These are phyloP conservation scores for Centropristis striata DNA, from an alignment of 2,113 vertebrate species.

Conservation along the genomic window DNA sequence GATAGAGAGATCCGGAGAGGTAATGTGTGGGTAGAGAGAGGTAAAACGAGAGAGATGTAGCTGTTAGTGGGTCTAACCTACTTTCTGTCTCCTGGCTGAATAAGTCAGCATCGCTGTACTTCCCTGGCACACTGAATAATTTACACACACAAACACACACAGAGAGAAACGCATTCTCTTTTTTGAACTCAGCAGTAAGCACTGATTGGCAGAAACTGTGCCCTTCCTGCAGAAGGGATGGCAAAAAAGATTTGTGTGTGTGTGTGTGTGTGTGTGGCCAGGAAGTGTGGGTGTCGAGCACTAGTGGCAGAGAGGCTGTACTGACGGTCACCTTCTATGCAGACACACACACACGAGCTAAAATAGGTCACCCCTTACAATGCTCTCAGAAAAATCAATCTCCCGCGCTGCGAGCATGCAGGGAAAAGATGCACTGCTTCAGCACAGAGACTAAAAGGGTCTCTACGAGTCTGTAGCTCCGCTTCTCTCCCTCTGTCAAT, in stretches of 20 bases:
- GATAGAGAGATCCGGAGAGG: not conserved
- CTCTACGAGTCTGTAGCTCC: constrained; percentile 6
- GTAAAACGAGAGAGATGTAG: constrained; percentile 6
- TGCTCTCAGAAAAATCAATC: constrained; percentile 75
- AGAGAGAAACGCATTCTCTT: constrained; percentile 28
- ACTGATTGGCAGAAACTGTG: constrained; percentile 64
- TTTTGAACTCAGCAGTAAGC: constrained; percentile 35
- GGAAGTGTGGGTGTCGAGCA: constrained; percentile 47
- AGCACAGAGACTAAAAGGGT: constrained; percentile 45
- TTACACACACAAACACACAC: constrained; percentile 58
- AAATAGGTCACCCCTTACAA: constrained; percentile 79
- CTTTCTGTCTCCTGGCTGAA: constrained; percentile 77
- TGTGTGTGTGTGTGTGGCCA: constrained; percentile 45
- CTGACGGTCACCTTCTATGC: constrained; percentile 70
- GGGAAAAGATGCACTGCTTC: constrained; percentile 53
- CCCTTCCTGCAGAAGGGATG: constrained; percentile 49
- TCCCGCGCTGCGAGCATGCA: constrained; percentile 28
- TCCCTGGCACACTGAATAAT: constrained; percentile 77
- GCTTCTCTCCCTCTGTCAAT: constrained; percentile 13
- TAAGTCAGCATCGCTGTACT: constrained; percentile 70
- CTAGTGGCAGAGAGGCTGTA: constrained; percentile 41
- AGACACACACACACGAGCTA: constrained; percentile 38
- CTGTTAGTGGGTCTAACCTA: constrained; percentile 72
- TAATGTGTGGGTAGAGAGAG: not conserved
- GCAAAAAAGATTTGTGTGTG: not conserved